Evolutionary conservation across 2,113 vertebrate genomes (phyloP), one percentile per base, ranked within the genome.

Genomic region (Aspidoscelis tigris): DNA sequence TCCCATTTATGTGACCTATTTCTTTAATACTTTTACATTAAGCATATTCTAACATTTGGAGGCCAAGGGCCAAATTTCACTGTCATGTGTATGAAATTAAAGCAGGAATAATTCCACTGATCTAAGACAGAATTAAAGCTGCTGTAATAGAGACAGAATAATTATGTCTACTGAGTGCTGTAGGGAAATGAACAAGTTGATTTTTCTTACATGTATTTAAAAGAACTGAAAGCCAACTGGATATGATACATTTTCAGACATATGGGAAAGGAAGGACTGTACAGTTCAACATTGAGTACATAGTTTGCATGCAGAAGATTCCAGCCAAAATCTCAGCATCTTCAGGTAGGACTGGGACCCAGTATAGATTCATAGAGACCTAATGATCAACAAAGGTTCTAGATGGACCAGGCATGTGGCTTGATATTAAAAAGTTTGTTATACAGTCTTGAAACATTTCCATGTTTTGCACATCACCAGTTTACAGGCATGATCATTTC

Each of bases 1-100:
- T 82, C 84, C 86, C 89, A 91, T 90, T 93, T 88, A 79, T 88
- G 86, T 91, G 93, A 94, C 95, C 94, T 93, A 94, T 95, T 90
- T 86, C 83, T 86, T 93, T 94, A 93, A 94, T 89, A 90, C 82
- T 90, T 92, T 89, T 80, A 73, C 89, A 82, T 88, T 87, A 92
- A 86, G 89, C 69, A 87, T 92, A 92, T 87, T 90, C 92, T 87
- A 93, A 43, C 93, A 89, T 92, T 92, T 90, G 82, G 58, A 89
- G 81, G 78, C 41, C 82, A 81, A 88, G 33, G 20, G 64, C 18
- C 88, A 92, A 88, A 86, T 77, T 83, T 18, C 69, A 55, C 71
- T 84, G 69, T 87, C 81, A 82, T 72, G 44, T 61, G 58, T 26
- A 87, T 85, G 21, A 89, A 80, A 81, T 86, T 3, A 81, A 86